Percentiles rank a stretch among this genome's conserved stretches.
phyloP scores from a whole-genome alignment of 35 echinoderm and acorn worm genomes.

The Lytechinus variegatus region DNA sequence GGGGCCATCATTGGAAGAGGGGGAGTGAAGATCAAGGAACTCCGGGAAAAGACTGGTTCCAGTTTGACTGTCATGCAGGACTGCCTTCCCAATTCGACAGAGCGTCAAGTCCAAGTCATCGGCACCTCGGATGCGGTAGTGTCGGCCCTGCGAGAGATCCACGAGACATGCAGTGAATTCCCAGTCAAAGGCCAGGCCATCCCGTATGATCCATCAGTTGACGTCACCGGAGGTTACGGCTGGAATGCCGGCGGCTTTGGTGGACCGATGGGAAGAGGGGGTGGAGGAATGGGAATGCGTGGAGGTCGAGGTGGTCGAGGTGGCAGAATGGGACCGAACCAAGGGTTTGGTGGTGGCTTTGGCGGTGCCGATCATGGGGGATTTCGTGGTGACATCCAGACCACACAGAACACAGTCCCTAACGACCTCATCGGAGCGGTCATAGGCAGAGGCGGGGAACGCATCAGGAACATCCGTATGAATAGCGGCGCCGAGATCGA shows the following conservation, averaged over 20 bases:
- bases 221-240: neutral
- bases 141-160: neutral
- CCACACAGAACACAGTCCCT: neutral
- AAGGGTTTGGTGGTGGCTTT: neutral
- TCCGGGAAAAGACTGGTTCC: neutral
- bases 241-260: neutral
- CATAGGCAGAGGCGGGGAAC: neutral
- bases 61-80: neutral
- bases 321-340: neutral
- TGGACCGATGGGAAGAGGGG: neutral
- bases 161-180: neutral
- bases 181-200: neutral
- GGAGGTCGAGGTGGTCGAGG: neutral
- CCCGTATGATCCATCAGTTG: neutral
- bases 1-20: neutral
- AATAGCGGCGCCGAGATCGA: neutral
- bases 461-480: neutral
- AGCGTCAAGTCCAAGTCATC: neutral
- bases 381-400: neutral
- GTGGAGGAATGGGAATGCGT: neutral
- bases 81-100: neutral
- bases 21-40: neutral
- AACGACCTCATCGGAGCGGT: neutral
- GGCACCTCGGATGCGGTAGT: neutral
- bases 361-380: neutral